phyloP scores from a whole-genome alignment of 2,888 invertebrate species.

The Hyposoter didymator region DNA sequence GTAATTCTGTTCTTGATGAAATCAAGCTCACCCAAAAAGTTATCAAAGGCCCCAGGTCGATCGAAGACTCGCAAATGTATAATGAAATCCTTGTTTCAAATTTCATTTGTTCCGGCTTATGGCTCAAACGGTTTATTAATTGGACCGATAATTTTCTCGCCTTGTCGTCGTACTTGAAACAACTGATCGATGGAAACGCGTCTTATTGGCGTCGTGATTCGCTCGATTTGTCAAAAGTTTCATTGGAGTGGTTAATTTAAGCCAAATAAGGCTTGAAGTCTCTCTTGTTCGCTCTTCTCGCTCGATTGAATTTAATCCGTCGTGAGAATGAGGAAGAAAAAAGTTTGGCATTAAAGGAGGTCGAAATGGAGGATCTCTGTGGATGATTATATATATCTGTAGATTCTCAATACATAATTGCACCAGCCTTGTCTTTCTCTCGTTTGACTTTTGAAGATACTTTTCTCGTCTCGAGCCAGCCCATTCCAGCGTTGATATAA shows the following conservation, averaged over 20 bases:
- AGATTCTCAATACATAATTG: constrained; percentile 12
- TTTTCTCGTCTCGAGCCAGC: constrained; percentile 18
- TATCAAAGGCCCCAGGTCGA: too few relatives aligned
- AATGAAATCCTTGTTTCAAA: not conserved
- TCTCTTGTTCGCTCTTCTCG: constrained; percentile 12
- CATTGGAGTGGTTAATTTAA: constrained; percentile 35
- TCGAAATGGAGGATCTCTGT: constrained; percentile 25
- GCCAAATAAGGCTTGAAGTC: constrained; percentile 9
- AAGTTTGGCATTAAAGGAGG: not conserved
- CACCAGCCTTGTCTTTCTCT: not conserved
- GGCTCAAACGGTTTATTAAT: not conserved
- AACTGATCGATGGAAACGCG: not conserved
- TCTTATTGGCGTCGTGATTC: constrained; percentile 14
- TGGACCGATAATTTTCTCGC: not conserved
- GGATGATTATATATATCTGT: not conserved
- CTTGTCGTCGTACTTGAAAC: not conserved
- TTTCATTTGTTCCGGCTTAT: not conserved
- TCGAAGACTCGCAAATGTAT: too few relatives aligned
- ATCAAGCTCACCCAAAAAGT: too few relatives aligned
- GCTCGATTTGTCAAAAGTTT: not conserved
- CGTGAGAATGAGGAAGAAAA: constrained; percentile 41
- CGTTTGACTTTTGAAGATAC: constrained; percentile 43
- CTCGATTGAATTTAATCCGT: constrained; percentile 49
- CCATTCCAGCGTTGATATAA: constrained; percentile 29
- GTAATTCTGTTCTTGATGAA: too few relatives aligned